Percentiles rank a stretch among this genome's conserved stretches.
Conservation (phyloP, 2,888 invertebrate species). For the Euproctis similis region DNA sequence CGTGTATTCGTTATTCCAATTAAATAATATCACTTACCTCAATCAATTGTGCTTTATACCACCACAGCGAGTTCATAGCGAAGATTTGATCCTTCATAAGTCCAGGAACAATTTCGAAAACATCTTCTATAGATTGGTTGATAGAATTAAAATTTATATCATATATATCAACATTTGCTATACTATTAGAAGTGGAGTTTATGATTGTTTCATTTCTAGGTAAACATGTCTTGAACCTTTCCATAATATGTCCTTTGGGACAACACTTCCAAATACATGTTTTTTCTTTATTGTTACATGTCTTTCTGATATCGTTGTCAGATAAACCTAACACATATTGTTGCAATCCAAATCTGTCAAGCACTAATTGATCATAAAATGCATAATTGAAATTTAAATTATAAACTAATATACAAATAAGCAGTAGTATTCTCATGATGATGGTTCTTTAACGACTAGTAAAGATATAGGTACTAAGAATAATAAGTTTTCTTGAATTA, state of each 20-base stretch:
- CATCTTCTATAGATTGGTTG: constrained; percentile 1
- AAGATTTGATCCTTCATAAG: constrained; percentile 4
- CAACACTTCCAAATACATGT: constrained; percentile 8
- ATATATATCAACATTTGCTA: no score
- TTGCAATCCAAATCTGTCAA: constrained; percentile 1
- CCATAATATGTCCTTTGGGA: constrained; percentile 4
- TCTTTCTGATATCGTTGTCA: constrained; percentile 1
- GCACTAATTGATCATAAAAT: constrained; percentile 1
- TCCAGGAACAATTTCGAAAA: constrained; percentile 4
- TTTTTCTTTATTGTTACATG: constrained; percentile 1
- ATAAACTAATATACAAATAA: neutral
- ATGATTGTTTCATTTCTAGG: neutral
- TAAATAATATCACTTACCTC: constrained; percentile 3
- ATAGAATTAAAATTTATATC: neutral
- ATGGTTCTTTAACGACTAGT: constrained; percentile 1
- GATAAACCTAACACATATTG: constrained; percentile 4
- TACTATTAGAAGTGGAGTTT: constrained; percentile 4
- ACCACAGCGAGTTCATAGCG: constrained; percentile 5
- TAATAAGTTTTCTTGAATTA: no score
- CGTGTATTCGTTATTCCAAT: no score
- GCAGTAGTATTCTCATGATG: constrained; percentile 4
- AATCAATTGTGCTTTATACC: constrained; percentile 3
- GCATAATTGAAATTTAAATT: constrained; percentile 4
- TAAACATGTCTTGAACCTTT: constrained; percentile 3
- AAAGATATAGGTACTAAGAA: no score